These are phyloP conservation scores for Pseudomyrmex flavicornis DNA, from an alignment of 1,140 invertebrate genomes.

Conservation along the genomic window DNA sequence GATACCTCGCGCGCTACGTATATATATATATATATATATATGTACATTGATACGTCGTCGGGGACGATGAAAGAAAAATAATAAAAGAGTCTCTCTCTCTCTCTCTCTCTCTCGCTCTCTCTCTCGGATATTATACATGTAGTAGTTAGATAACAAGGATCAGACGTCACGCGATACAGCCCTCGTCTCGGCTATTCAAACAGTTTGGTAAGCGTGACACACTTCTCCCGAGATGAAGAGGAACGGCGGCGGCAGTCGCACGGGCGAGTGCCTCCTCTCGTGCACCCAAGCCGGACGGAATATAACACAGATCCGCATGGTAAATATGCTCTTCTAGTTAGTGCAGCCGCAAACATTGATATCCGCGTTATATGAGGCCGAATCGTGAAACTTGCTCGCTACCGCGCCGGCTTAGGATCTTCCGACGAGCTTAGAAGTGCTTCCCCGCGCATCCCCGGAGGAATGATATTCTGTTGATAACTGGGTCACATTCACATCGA, in stretches of 20 bases:
- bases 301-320: slow-evolving; percentile 74
- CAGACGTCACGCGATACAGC: slow-evolving; percentile 65
- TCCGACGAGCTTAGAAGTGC: neutral
- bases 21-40: neutral
- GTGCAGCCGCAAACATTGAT: slow-evolving; percentile 79
- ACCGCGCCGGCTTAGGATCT: slow-evolving; percentile 27
- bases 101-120: too few relatives aligned
- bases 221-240: slow-evolving; percentile 64
- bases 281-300: slow-evolving; percentile 65
- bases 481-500: slow-evolving; percentile 4
- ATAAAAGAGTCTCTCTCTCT: too few relatives aligned
- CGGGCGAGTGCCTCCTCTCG: slow-evolving; percentile 58
- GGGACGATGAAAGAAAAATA: too few relatives aligned
- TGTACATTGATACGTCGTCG: too few relatives aligned
- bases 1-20: slow-evolving; percentile 17
- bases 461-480: slow-evolving; percentile 38
- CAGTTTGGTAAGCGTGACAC: slow-evolving; percentile 69
- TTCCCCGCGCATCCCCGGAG: neutral
- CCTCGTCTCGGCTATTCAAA: slow-evolving; percentile 68
- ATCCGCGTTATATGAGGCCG: slow-evolving; percentile 67
- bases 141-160: slow-evolving; percentile 49
- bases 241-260: slow-evolving; percentile 23
- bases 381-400: slow-evolving; percentile 29
- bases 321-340: slow-evolving; percentile 80
- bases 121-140: too few relatives aligned